Evolutionary conservation across 37 sponge, comb jelly and placozoan species (phyloP).

Genomic region (Ianthella basta): DNA sequence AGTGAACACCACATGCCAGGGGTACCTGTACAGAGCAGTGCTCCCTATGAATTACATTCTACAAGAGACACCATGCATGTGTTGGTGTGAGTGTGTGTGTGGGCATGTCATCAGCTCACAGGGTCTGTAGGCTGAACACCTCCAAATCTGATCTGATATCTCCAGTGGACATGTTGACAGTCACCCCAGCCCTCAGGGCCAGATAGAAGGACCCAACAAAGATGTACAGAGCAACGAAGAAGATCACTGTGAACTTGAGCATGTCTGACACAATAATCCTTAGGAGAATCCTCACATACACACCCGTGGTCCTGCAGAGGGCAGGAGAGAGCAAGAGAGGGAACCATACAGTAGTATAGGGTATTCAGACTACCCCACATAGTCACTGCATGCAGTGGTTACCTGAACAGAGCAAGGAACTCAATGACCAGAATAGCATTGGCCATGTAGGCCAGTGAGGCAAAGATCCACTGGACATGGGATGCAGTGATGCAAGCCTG

Average conservation of each 20-base stretch:
- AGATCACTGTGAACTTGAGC: constrained; percentile 13
- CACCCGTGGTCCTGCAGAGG: not conserved
- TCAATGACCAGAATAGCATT: constrained; percentile 18
- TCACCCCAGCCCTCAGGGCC: constrained; percentile 31
- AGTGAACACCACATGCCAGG: constrained; percentile 30
- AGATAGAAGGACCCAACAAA: constrained; percentile 28
- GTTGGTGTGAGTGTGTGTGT: too few species aligned
- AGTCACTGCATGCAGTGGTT: not conserved
- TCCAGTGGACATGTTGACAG: not conserved
- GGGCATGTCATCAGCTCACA: too few species aligned
- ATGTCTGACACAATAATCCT: constrained; percentile 31
- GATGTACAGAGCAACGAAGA: not conserved
- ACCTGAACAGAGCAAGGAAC: constrained; percentile 28
- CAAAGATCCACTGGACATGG: constrained; percentile 27
- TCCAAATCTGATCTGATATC: not conserved
- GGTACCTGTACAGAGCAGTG: not conserved
- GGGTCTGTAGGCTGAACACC: not conserved
- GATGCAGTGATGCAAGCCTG: constrained; percentile 18
- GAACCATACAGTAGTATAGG: not conserved
- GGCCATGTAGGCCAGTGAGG: constrained; percentile 26
- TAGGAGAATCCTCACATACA: constrained; percentile 27
- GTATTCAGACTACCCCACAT: not conserved
- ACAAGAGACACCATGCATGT: too few species aligned
- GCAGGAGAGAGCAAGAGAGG: not conserved
- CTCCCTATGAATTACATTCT: too few species aligned